Base-by-base conservation (phyloP, 2,888 invertebrate species). In the Caenorhabditis macrosperma region DNA sequence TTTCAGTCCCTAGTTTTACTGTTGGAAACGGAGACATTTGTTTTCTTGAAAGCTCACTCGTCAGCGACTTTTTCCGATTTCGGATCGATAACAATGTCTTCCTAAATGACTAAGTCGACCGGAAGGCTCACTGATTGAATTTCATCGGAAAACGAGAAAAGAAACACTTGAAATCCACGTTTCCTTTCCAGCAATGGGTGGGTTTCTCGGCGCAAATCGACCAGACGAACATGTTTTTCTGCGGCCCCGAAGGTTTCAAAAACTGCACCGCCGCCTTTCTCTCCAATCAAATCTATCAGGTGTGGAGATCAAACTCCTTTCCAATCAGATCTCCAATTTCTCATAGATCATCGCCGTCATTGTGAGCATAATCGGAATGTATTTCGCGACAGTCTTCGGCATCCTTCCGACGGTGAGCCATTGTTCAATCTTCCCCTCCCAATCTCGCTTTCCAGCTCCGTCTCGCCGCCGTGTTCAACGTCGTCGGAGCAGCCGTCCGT, bases 381-480 rank as follows among this genome's bases (percentile, higher is more conserved):
- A 84, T 66, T 72, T 91, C 17, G 88, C 90, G 0, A 91, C 91
- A 4, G 69, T 79, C 33, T 84, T 85, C 59, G 89, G 88, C 9
- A 88, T 86, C 44, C 72, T 82, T 15, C 77, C 85, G 2, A 85
- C 88, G 33, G 88, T 88, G 50, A 67, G 82, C 55, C 5, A 9
- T 41, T 38, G n/a, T 7, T n/a, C 1, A 17, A 1, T 38, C 3
- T 9, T 0, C 9, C 50, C 22, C 5, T 12, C n/a, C n/a, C n/a
- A 1, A 10, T 10, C 6, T 9, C 1, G 7, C 20, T 30, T 59
- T 77, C 24, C 26, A 78, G 78, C 67, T 78, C 15, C 71, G 72
- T 2, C 35, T 72, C 0, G 22, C 66, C 3, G 72, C 72, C 0
- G 26, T 72, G 5, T 55, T 67, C 61, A 78, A 78, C 20, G 35